Conservation (phyloP, 64 coral and sea anemone species). For the Actinia equina region DNA sequence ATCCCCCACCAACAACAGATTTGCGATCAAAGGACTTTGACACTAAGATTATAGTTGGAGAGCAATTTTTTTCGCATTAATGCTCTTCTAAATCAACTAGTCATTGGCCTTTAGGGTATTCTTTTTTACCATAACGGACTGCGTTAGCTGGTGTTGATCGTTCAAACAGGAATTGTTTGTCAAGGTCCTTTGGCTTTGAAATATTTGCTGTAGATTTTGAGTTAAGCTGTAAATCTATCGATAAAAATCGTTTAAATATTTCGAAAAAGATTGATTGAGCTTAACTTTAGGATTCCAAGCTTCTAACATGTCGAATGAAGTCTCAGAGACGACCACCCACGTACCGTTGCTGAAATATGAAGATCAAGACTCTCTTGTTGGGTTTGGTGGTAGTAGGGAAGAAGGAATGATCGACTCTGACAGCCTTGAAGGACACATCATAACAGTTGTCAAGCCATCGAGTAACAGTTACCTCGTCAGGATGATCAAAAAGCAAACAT, state of each 20-base stretch:
- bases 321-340: conserved; percentile 21
- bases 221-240: background rate
- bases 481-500: background rate
- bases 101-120: background rate
- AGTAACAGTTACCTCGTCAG: background rate
- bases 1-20: background rate
- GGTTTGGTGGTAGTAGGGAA: background rate
- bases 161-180: too few relatives aligned
- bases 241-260: background rate
- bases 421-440: conserved; percentile 23
- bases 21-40: background rate
- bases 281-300: background rate
- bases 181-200: too few relatives aligned
- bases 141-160: too few relatives aligned
- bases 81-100: background rate
- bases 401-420: background rate
- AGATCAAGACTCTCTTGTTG: conserved; percentile 19
- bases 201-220: too few relatives aligned
- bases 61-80: background rate
- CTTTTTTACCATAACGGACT: too few relatives aligned
- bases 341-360: conserved; percentile 24
- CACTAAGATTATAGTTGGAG: background rate
- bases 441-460: conserved; percentile 25
- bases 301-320: conserved; percentile 16
- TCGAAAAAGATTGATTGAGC: background rate